Conservation (phyloP, 37 sponge, comb jelly and placozoan species). For the Tethya wilhelma region DNA sequence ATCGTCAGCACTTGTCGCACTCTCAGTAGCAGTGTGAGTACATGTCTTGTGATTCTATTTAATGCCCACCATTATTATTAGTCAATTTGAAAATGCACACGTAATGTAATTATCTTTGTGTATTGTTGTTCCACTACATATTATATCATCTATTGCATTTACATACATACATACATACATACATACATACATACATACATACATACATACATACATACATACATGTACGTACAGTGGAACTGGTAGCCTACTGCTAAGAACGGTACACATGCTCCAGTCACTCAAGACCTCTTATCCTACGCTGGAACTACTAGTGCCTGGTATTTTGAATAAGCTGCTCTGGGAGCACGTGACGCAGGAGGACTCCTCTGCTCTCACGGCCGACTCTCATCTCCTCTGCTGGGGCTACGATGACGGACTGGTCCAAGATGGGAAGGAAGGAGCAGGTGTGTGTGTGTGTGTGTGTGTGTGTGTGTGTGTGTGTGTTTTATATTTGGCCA, state of each 20-base stretch:
- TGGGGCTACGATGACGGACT: constrained; percentile 76
- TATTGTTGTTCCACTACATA: neutral
- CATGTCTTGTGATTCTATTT: neutral
- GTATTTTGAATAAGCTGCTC: constrained; percentile 49
- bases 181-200: constrained; percentile 1
- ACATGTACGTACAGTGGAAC: constrained; percentile 44
- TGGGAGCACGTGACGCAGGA: constrained; percentile 33
- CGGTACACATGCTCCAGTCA: constrained; percentile 63
- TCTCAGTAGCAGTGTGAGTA: constrained; percentile 83
- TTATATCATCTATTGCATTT: neutral
- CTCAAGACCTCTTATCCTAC: constrained; percentile 28
- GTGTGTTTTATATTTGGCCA: no score
- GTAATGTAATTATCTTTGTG: neutral
- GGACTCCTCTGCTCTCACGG: constrained; percentile 41
- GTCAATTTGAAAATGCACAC: neutral
- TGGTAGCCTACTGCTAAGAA: constrained; percentile 61
- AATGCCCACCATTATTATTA: neutral
- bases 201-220: neutral
- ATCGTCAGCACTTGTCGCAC: constrained; percentile 79
- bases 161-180: neutral
- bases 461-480: no score
- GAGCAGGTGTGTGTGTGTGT: constrained; percentile 9
- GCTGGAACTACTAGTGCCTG: constrained; percentile 48
- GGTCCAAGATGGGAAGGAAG: constrained; percentile 38
- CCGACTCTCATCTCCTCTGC: constrained; percentile 52